These are phyloP conservation scores for Oncorhynchus gorbuscha DNA, from an alignment of 2,113 vertebrate genomes.

Conservation along the genomic window DNA sequence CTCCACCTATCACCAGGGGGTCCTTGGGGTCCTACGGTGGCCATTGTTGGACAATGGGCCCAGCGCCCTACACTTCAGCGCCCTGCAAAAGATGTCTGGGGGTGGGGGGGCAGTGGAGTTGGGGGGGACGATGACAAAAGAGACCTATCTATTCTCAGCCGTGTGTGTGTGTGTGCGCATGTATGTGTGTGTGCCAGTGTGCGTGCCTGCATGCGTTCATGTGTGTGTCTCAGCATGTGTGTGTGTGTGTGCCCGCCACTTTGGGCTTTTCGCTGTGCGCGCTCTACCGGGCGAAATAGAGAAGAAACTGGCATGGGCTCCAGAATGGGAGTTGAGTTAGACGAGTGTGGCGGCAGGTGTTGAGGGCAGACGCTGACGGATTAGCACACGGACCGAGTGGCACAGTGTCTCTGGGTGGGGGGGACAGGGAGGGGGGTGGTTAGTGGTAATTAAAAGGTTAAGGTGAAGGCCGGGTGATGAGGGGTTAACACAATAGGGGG, in stretches of 20 bases:
- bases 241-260: not conserved
- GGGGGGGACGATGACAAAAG: slow-evolving; percentile 43
- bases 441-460: slow-evolving; percentile 73
- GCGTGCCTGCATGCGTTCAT: slow-evolving; percentile 29
- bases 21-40: slow-evolving; percentile 38
- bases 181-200: slow-evolving; percentile 29
- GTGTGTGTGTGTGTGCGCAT: not conserved
- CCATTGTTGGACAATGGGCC: slow-evolving; percentile 68
- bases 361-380: slow-evolving; percentile 51
- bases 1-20: slow-evolving; percentile 65
- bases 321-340: not conserved
- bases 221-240: slow-evolving; percentile 11
- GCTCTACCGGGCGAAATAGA: slow-evolving; percentile 5
- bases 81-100: slow-evolving; percentile 54
- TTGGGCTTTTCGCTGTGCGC: not conserved
- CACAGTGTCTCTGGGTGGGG: slow-evolving; percentile 62
- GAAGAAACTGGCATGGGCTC: not conserved
- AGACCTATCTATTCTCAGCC: slow-evolving; percentile 15
- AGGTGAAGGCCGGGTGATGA: slow-evolving; percentile 69
- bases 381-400: slow-evolving; percentile 65
- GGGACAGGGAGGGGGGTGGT: slow-evolving; percentile 43
- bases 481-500: slow-evolving; percentile 69
- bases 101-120: slow-evolving; percentile 6
- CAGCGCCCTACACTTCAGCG: slow-evolving; percentile 51
- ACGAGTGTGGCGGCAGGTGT: not conserved